These are phyloP conservation scores for Plutomurus gul DNA, from an alignment of 1,140 invertebrate genomes.

Conservation along the genomic window DNA sequence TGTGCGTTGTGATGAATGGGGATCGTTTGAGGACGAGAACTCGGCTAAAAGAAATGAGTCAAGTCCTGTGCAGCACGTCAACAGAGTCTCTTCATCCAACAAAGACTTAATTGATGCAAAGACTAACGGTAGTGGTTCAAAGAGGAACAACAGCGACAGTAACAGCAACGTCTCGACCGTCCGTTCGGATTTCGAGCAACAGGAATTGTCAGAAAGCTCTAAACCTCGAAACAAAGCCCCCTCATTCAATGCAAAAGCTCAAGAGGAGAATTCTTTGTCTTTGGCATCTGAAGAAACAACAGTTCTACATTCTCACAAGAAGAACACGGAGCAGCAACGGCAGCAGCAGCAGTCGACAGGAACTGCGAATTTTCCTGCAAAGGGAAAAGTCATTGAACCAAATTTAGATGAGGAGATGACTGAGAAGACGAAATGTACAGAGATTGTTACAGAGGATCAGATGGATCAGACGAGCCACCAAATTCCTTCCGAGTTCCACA, in stretches of 20 bases:
- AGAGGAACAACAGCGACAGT: background rate
- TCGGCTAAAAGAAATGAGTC: constrained; percentile 17
- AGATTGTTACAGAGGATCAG: background rate
- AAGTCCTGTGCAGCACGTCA: background rate
- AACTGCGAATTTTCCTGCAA: background rate
- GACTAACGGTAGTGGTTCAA: background rate
- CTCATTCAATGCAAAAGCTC: background rate
- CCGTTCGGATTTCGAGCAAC: background rate
- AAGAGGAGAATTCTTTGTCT: constrained; percentile 17
- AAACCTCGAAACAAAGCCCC: background rate
- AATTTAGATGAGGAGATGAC: background rate
- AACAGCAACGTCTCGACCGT: background rate
- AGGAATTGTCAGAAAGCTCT: background rate
- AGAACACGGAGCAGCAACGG: background rate
- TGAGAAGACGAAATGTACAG: background rate
- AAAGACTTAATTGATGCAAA: constrained; percentile 15
- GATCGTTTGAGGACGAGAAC: background rate
- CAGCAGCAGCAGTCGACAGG: background rate
- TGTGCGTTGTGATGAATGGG: background rate
- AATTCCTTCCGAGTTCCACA: background rate
- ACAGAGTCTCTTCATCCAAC: background rate
- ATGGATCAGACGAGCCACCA: background rate
- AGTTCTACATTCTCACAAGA: background rate
- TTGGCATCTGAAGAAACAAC: background rate
- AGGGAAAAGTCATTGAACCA: constrained; percentile 22